Percentiles rank a stretch among this genome's conserved stretches.
Evolutionary conservation across 2,888 invertebrate species (phyloP).

Genomic region (Standfussiana lucernea): DNA sequence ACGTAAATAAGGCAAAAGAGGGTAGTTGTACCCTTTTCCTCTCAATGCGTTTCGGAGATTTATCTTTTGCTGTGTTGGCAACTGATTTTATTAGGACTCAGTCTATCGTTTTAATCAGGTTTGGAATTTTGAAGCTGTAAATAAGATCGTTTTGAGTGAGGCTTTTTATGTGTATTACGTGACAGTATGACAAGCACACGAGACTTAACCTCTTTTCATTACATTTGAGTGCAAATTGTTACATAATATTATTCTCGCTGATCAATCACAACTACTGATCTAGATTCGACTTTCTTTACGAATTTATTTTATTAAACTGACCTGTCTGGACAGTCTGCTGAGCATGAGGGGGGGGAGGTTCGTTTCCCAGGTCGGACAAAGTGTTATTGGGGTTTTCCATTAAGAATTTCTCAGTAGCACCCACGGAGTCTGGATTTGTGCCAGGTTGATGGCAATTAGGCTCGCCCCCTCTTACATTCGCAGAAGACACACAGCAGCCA

Average conservation of each 20-base stretch:
- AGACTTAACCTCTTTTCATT: not conserved
- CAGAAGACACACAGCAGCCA: no score
- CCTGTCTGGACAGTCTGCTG: no score
- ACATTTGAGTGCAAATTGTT: not conserved
- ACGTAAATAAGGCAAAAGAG: conserved; percentile 29
- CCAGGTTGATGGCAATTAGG: no score
- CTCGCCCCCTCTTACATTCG: no score
- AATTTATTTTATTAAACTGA: not conserved
- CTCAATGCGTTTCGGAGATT: conserved; percentile 34
- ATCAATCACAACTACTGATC: not conserved
- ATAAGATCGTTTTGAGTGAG: conserved; percentile 20
- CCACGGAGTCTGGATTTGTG: no score
- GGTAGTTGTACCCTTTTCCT: conserved; percentile 34
- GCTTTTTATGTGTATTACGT: conserved; percentile 21
- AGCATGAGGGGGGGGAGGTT: no score
- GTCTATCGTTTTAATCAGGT: conserved; percentile 49
- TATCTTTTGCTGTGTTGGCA: conserved; percentile 40
- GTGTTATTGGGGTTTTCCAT: no score
- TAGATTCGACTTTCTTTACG: not conserved
- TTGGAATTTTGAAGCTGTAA: conserved; percentile 36
- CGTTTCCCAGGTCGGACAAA: no score
- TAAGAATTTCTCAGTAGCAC: no score
- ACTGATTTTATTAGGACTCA: conserved; percentile 33
- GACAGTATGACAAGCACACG: not conserved
- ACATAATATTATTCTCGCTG: not conserved